phyloP scores from a whole-genome alignment of 2,113 vertebrate species.

The Columbina picui region DNA sequence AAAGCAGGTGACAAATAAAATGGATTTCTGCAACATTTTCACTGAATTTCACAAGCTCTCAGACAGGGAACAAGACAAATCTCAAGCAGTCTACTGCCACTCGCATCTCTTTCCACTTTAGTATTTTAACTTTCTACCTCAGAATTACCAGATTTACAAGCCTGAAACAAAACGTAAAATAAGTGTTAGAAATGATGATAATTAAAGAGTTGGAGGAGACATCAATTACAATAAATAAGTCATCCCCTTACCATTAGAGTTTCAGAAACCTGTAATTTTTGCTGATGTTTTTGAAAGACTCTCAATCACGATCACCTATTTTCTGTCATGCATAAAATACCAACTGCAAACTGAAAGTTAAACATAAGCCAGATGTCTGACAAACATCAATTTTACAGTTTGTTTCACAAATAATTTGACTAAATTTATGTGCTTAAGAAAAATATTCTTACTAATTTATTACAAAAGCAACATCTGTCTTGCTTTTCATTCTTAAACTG shows the following conservation, averaged over 20 bases:
- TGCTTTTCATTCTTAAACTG: background rate
- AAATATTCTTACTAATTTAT: background rate
- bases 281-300: constrained; percentile 25
- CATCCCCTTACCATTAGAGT: background rate
- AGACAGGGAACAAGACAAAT: background rate
- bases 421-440: background rate
- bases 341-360: constrained; percentile 38
- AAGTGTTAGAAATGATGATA: background rate
- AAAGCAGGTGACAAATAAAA: background rate
- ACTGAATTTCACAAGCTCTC: background rate
- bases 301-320: constrained; percentile 11
- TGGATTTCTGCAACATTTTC: background rate
- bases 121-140: background rate
- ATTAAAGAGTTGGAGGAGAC: constrained; percentile 34
- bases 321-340: constrained; percentile 28
- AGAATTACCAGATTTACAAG: background rate
- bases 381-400: background rate
- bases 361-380: constrained; percentile 25
- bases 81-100: background rate
- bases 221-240: constrained; percentile 18
- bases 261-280: constrained; percentile 52
- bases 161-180: background rate
- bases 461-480: constrained; percentile 15
- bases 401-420: constrained; percentile 14
- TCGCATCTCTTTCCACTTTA: background rate